phyloP scores from a whole-genome alignment of 2,113 vertebrate genomes.

The Crotalus viridis region DNA sequence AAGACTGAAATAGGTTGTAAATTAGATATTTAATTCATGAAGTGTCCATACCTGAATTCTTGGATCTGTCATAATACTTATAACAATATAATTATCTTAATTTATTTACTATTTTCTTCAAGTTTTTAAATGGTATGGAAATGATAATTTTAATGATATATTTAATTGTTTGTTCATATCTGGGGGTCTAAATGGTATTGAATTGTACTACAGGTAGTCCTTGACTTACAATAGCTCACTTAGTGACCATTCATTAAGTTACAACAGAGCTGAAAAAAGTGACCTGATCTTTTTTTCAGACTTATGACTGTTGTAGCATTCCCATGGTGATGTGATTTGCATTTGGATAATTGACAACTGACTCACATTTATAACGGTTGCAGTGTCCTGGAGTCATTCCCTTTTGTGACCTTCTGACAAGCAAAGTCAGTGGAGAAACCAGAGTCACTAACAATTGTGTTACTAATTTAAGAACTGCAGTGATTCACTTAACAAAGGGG shows the following conservation, averaged over 20 bases:
- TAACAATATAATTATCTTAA: not conserved
- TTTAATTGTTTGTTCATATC: not conserved
- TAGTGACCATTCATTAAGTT: not conserved
- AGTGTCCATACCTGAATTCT: not conserved
- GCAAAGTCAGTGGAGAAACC: not conserved
- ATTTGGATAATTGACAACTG: not conserved
- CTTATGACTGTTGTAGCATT: not conserved
- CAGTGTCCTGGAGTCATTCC: not conserved
- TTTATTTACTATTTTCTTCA: not conserved
- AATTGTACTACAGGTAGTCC: not conserved
- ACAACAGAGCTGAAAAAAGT: not conserved
- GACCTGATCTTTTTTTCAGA: not conserved
- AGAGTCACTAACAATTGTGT: not conserved
- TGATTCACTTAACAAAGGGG: not conserved
- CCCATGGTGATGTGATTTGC: not conserved
- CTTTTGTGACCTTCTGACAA: not conserved
- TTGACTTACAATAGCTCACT: not conserved
- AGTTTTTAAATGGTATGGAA: not conserved
- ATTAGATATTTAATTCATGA: not conserved
- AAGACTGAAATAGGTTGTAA: not conserved
- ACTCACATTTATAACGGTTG: not conserved
- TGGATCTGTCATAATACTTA: not conserved
- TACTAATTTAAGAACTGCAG: not conserved
- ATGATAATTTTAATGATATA: not conserved
- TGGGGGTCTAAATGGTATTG: not conserved